A percentile compares a stretch with the other conserved stretches of the same genome.
phyloP scores from a whole-genome alignment of 2,888 invertebrate species.

The Drosophila glabriapex region DNA sequence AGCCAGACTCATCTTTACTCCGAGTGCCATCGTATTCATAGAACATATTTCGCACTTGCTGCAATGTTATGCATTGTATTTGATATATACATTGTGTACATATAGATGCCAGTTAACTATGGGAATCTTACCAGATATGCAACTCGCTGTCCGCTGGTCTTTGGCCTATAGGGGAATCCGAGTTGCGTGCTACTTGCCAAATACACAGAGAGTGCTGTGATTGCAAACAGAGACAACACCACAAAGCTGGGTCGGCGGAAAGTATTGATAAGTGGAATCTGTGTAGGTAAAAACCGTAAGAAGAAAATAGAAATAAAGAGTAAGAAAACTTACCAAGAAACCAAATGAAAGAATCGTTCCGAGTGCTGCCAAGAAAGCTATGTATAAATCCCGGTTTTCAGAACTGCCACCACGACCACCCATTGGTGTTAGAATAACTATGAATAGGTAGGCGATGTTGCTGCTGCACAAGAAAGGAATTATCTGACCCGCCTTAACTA shows the following conservation, averaged over 20 bases:
- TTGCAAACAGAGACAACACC: slow-evolving; percentile 25
- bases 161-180: slow-evolving; percentile 87
- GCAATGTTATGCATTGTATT: slow-evolving; percentile 1
- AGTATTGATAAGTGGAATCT: slow-evolving; percentile 57
- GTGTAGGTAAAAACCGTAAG: background rate
- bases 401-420: slow-evolving; percentile 86
- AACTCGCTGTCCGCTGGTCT: slow-evolving; percentile 84
- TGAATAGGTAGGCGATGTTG: slow-evolving; percentile 85
- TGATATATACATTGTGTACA: too few relatives aligned
- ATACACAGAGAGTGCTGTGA: slow-evolving; percentile 25
- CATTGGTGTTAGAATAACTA: slow-evolving; percentile 87
- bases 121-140: slow-evolving; percentile 84
- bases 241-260: slow-evolving; percentile 54
- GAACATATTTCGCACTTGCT: slow-evolving; percentile 86
- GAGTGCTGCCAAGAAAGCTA: slow-evolving; percentile 85
- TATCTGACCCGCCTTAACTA: slow-evolving; percentile 83
- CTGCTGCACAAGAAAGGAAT: slow-evolving; percentile 85
- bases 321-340: slow-evolving; percentile 74
- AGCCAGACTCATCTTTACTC: slow-evolving; percentile 85
- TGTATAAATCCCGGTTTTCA: slow-evolving; percentile 87
- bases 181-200: slow-evolving; percentile 85
- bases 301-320: background rate
- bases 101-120: background rate
- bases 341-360: slow-evolving; percentile 80
- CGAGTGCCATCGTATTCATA: slow-evolving; percentile 83